phyloP scores from a whole-genome alignment of 2,797 vertebrate species.

The Phataginus tetradactyla region DNA sequence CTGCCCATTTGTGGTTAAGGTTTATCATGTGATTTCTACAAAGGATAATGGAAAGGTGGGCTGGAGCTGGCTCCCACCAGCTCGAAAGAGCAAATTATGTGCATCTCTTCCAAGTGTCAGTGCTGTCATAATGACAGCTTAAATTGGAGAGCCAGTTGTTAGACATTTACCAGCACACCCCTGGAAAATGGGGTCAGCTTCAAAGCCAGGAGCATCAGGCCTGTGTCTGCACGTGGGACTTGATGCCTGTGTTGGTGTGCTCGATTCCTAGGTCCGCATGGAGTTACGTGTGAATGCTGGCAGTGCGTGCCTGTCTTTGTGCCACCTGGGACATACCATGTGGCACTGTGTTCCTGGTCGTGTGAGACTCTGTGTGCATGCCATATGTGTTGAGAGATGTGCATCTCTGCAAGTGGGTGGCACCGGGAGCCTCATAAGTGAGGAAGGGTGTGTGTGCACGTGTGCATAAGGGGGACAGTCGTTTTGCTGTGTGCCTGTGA shows the following conservation, averaged over 20 bases:
- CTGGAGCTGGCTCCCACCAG: background rate
- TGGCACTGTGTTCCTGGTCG: background rate
- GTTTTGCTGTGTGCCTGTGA: background rate
- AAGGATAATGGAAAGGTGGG: background rate
- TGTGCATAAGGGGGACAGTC: background rate
- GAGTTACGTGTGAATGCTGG: background rate
- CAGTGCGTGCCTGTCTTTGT: background rate
- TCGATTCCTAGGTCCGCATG: background rate
- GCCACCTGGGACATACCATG: background rate
- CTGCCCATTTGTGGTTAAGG: slow-evolving; percentile 14
- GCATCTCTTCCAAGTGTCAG: background rate
- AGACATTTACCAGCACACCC: background rate
- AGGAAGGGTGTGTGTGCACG: background rate
- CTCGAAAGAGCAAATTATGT: background rate
- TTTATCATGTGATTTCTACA: slow-evolving; percentile 79
- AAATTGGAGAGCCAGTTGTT: background rate
- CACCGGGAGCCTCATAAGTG: background rate
- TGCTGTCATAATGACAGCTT: accelerated
- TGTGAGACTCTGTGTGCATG: background rate
- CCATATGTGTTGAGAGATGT: background rate
- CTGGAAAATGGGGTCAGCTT: background rate
- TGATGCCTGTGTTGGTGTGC: accelerated
- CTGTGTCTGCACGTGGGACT: accelerated
- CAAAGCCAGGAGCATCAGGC: background rate
- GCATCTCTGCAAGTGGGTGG: background rate